These are phyloP conservation scores for Pyrrhia umbra DNA, from an alignment of 2,888 invertebrate genomes.

Conservation along the genomic window DNA sequence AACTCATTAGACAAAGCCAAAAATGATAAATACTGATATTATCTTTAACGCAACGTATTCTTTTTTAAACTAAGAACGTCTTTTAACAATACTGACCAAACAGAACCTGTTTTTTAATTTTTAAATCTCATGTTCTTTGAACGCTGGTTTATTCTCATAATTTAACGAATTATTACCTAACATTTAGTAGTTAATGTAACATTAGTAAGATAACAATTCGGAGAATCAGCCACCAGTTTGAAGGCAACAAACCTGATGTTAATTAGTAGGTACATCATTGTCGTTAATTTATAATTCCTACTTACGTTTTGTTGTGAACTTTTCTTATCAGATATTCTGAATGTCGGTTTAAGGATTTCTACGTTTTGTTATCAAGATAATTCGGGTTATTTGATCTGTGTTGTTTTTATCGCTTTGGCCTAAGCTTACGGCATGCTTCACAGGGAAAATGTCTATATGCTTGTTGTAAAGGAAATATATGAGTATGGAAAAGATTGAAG, in stretches of 20 bases:
- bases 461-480: slow-evolving; percentile 53
- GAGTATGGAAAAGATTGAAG: slow-evolving; percentile 19
- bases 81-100: slow-evolving; percentile 58
- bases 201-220: slow-evolving; percentile 83
- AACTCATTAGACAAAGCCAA: slow-evolving; percentile 53
- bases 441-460: slow-evolving; percentile 46
- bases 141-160: slow-evolving; percentile 71
- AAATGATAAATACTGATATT: slow-evolving; percentile 46
- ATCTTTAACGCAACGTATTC: slow-evolving; percentile 68
- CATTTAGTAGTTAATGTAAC: slow-evolving; percentile 73
- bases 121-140: slow-evolving; percentile 55
- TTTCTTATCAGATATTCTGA: slow-evolving; percentile 48
- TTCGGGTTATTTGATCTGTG: slow-evolving; percentile 64
- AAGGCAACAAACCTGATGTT: slow-evolving; percentile 73
- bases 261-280: slow-evolving; percentile 51
- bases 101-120: slow-evolving; percentile 48
- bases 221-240: slow-evolving; percentile 78
- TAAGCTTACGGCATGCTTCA: slow-evolving; percentile 25
- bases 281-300: slow-evolving; percentile 73
- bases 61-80: slow-evolving; percentile 60
- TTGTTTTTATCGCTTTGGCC: slow-evolving; percentile 54
- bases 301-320: slow-evolving; percentile 44
- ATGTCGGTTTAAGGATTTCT: slow-evolving; percentile 38
- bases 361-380: slow-evolving; percentile 61
- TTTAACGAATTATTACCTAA: slow-evolving; percentile 79